Evolutionary conservation across 2,113 vertebrate species (phyloP), one percentile per base, ranked within the genome.

Genomic region (Panthera tigris): DNA sequence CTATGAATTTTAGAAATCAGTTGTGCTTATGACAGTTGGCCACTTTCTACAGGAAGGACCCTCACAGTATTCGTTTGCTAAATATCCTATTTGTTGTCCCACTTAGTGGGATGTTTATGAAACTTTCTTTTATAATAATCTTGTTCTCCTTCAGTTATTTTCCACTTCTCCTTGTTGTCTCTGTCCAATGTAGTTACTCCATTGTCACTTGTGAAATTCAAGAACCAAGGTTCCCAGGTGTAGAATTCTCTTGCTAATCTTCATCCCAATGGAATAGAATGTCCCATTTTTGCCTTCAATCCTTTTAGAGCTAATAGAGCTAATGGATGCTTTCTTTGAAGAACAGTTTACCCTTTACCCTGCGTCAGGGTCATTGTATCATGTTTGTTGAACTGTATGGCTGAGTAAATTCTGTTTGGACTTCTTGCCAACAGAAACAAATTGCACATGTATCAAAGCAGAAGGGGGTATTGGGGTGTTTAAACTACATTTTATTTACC

Each of bases 331-430:
- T 97, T 82, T 96, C 88, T 95, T 45, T 96, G 93, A 84, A 93
- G 91, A 94, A 95, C 76, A 89, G 45, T 90, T 96, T 95, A 89
- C 74, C 90, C 61, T 96, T 97, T 90, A 96, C 57, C 23, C 84
- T 41, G 36, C 92, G 88, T 96, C 88, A 85, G 33, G 89, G 71
- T 96, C 91, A 89, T 36, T 23, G 39, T 94, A 87, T 94, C 91
- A 96, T 94, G 50, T 97, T 97, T 97, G 82, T 69, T 95, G 57
- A 98, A 91, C 68, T 86, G n/a, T 83, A 79, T 79, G 82, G 63
- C 80, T 78, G 81, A 80, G 66, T 83, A 78, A 94, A 88, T 90
- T 98, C 68, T 96, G 31, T 87, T 91, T 92, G 92, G 68, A 84
- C 91, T 92, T 73, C 80, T 94, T 89, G 66, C 50, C 55, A 95